These are phyloP conservation scores for Conchocele bisecta DNA, from an alignment of 2,888 invertebrate genomes.

Conservation along the genomic window DNA sequence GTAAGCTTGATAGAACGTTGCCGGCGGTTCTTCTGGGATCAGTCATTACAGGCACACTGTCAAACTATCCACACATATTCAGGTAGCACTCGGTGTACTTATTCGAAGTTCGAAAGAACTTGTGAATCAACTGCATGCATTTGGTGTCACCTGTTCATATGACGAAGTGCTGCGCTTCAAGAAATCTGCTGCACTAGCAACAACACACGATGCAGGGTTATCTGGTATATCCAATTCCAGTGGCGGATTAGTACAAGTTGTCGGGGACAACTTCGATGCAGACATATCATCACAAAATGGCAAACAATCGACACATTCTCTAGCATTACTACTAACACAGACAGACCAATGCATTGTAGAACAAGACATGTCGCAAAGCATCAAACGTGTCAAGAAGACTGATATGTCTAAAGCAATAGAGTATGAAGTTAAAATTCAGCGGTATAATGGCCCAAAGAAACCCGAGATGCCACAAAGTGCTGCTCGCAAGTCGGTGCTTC, in stretches of 20 bases:
- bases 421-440: too few relatives aligned
- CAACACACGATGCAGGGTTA: neutral
- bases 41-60: too few relatives aligned
- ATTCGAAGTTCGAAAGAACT: slow-evolving; percentile 23
- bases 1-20: too few relatives aligned
- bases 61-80: neutral
- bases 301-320: slow-evolving; percentile 29
- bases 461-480: too few relatives aligned
- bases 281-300: slow-evolving; percentile 35
- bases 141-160: slow-evolving; percentile 12
- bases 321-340: slow-evolving; percentile 29
- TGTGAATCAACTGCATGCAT: slow-evolving; percentile 5
- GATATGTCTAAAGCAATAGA: too few relatives aligned
- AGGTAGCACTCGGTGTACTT: slow-evolving; percentile 7
- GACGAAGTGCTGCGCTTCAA: slow-evolving; percentile 17
- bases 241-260: neutral
- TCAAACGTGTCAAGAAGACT: too few relatives aligned
- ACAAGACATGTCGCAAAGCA: too few relatives aligned
- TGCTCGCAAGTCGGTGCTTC: too few relatives aligned
- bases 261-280: slow-evolving; percentile 28
- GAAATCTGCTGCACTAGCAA: slow-evolving; percentile 14
- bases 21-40: too few relatives aligned
- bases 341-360: too few relatives aligned
- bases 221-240: slow-evolving; percentile 1
- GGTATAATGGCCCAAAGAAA: too few relatives aligned